Evolutionary conservation across 2,888 invertebrate species (phyloP), one percentile per base, ranked within the genome.

Genomic region (Dynastes grantii): DNA sequence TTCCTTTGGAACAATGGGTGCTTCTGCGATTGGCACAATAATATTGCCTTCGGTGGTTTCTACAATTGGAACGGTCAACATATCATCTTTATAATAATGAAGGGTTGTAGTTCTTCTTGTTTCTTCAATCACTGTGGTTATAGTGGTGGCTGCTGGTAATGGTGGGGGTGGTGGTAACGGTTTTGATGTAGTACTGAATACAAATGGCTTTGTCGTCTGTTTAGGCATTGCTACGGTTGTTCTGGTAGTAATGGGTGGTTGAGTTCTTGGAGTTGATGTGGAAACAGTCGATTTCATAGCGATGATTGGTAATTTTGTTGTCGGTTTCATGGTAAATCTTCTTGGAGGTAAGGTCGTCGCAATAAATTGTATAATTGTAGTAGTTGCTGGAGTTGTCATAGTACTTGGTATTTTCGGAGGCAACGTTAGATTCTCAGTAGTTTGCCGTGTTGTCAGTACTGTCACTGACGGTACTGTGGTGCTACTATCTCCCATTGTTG

Each of bases 281-380:
- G 53, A 76, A 81, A 27, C 83, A 79, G 16, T 80, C 79, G 8
- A n/a, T 29, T 49, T 11, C 73, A 5, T 64, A 73, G 68, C 79
- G 68, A 37, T 5, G 9, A 40, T 63, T 37, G 65, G 51, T 45
- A 27, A 8, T 16, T 81, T 67, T 63, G 55, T 78, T 70, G 79
- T 82, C 13, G 77, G 58, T 76, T 55, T 80, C 37, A 78, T 80
- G n/a, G 75, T 80, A 45, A 78, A 64, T 45, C 5, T 77, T 5
- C 9, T 63, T 40, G 78, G 16, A 5, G 63, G 4, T n/a, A 45
- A 29, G 8, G 77, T 75, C 9, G 82, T 81, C 40, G 82, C 81
- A 37, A 77, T 55, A 45, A 45, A 45, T 76, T 45, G 76, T n/a
- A 79, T 71, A 29, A 81, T 81, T 22, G 81, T 83, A 45, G n/a